Percentiles rank a stretch among this genome's conserved stretches.
Evolutionary conservation across 2,888 invertebrate species (phyloP).

Genomic region (Nomada ruficornis): DNA sequence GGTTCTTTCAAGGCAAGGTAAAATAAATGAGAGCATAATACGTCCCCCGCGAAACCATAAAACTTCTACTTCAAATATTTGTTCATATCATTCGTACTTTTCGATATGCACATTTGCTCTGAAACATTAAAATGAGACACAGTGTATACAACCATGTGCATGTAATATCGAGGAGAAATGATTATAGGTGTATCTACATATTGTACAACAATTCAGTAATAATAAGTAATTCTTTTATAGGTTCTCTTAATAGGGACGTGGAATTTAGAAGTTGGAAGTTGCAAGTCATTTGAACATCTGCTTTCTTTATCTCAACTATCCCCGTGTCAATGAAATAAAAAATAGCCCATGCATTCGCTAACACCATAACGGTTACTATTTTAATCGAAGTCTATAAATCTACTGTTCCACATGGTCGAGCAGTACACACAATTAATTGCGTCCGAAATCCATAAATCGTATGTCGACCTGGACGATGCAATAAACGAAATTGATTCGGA

Average conservation of each 20-base stretch:
- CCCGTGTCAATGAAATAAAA: conserved; percentile 49
- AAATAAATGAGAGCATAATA: too few species aligned
- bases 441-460: conserved; percentile 20
- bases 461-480: neutral
- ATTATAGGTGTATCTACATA: too few species aligned
- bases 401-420: neutral
- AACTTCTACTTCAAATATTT: too few species aligned
- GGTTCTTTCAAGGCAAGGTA: too few species aligned
- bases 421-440: neutral
- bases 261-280: neutral
- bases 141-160: too few species aligned
- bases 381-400: conserved; percentile 64
- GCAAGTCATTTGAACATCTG: conserved; percentile 66
- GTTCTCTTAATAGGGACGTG: neutral
- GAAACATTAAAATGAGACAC: too few species aligned
- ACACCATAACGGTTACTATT: conserved; percentile 31
- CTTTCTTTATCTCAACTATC: conserved; percentile 19
- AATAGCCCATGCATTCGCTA: conserved; percentile 8
- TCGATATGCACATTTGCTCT: too few species aligned
- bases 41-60: too few species aligned
- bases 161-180: too few species aligned
- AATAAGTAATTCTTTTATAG: neutral
- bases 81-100: too few species aligned
- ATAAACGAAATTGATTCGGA: conserved; percentile 15
- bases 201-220: too few species aligned